phyloP scores from a whole-genome alignment of 2,113 vertebrate genomes.

The Hoplias malabaricus region DNA sequence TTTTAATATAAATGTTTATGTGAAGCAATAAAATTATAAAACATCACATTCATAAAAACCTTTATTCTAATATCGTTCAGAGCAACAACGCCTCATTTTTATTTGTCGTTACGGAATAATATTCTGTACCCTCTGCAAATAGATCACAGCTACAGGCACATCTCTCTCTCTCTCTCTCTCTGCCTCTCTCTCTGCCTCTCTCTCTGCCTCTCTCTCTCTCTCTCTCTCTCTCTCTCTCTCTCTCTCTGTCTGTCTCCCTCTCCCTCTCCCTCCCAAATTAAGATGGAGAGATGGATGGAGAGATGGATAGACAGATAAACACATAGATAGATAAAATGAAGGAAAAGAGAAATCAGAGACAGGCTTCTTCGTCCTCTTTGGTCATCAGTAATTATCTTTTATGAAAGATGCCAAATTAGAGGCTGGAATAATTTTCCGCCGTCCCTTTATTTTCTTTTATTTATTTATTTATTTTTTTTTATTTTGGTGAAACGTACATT shows the following conservation, averaged over 20 bases:
- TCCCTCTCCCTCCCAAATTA: too few relatives aligned
- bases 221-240: constrained; percentile 7
- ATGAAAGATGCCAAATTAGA: constrained; percentile 73
- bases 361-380: constrained; percentile 64
- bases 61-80: background rate
- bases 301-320: too few relatives aligned
- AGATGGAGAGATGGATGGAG: too few relatives aligned
- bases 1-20: too few relatives aligned
- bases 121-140: constrained; percentile 21
- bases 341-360: constrained; percentile 47
- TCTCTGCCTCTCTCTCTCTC: background rate
- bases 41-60: background rate
- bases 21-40: too few relatives aligned
- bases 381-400: constrained; percentile 72
- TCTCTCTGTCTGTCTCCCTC: too few relatives aligned
- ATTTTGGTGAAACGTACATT: constrained; percentile 68
- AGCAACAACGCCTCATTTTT: background rate
- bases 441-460: constrained; percentile 64
- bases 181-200: background rate
- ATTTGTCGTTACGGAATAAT: background rate
- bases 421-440: constrained; percentile 67
- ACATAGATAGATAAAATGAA: constrained; percentile 58
- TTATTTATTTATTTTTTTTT: too few relatives aligned
- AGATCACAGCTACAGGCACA: constrained; percentile 15
- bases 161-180: background rate